Evolutionary conservation across 2,797 vertebrate species (phyloP).

Genomic region (Carcharodon carcharias): DNA sequence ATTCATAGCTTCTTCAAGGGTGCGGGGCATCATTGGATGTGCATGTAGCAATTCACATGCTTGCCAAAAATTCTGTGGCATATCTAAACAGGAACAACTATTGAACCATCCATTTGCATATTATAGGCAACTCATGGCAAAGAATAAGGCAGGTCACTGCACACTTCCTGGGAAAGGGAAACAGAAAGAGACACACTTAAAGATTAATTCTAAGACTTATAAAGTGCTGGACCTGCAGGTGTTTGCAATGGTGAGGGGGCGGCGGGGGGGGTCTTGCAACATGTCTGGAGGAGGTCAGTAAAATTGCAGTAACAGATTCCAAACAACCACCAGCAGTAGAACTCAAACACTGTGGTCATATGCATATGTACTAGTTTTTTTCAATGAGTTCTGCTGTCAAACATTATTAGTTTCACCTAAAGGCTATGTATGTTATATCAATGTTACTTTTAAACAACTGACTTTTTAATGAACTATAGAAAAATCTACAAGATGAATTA

Average conservation of each 20-base stretch:
- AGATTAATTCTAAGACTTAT: background rate
- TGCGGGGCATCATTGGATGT: background rate
- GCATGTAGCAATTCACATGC: background rate
- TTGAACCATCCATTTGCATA: background rate
- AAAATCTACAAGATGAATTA: background rate
- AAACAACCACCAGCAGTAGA: background rate
- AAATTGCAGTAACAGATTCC: background rate
- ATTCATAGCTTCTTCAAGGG: background rate
- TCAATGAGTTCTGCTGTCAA: background rate
- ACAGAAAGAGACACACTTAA: background rate
- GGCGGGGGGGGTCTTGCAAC: background rate
- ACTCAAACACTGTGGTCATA: background rate
- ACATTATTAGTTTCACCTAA: background rate
- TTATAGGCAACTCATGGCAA: background rate
- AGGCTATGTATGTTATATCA: background rate
- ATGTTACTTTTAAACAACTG: background rate
- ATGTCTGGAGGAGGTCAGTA: background rate
- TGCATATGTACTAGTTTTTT: background rate
- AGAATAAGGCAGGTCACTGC: background rate
- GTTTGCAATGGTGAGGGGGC: background rate
- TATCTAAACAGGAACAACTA: background rate
- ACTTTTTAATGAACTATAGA: background rate
- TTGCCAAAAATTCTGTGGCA: background rate
- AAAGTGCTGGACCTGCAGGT: background rate
- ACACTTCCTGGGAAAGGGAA: background rate